Evolutionary conservation across 2,797 vertebrate genomes (phyloP).

Genomic region (Sebastes taczanowskii): DNA sequence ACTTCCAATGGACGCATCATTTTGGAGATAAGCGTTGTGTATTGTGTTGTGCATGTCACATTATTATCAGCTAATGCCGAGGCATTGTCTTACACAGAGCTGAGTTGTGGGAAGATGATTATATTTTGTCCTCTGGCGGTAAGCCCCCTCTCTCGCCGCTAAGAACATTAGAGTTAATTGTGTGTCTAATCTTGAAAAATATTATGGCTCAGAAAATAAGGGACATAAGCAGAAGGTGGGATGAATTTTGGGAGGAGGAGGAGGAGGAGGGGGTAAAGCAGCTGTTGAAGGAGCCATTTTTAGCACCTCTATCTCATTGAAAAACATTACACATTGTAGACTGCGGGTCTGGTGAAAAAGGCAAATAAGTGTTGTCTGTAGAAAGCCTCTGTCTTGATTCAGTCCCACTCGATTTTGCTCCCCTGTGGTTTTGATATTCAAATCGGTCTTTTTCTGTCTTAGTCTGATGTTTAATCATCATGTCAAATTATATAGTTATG

Average conservation of each 20-base stretch:
- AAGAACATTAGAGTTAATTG: constrained; percentile 72
- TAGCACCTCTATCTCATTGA: constrained; percentile 74
- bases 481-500: constrained; percentile 60
- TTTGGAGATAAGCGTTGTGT: constrained; percentile 35
- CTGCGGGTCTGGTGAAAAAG: constrained; percentile 33
- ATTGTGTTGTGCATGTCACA: constrained; percentile 42
- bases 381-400: constrained; percentile 29
- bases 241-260: constrained; percentile 37
- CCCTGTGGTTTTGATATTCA: constrained; percentile 38
- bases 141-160: constrained; percentile 32
- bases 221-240: constrained; percentile 54
- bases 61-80: constrained; percentile 51
- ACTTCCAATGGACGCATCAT: constrained; percentile 1
- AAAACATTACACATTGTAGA: constrained; percentile 71
- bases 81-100: constrained; percentile 51
- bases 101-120: constrained; percentile 56
- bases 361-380: constrained; percentile 46
- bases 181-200: constrained; percentile 72
- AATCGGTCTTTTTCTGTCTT: constrained; percentile 39
- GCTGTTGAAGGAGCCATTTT: constrained; percentile 77
- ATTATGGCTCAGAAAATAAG: constrained; percentile 57
- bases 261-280: constrained; percentile 49
- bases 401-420: constrained; percentile 3
- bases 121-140: constrained; percentile 52
- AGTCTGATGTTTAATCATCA: constrained; percentile 59